Percentiles rank a stretch among this genome's conserved stretches.
Evolutionary conservation across 2,113 vertebrate genomes (phyloP).

Genomic region (Otolemur garnettii): DNA sequence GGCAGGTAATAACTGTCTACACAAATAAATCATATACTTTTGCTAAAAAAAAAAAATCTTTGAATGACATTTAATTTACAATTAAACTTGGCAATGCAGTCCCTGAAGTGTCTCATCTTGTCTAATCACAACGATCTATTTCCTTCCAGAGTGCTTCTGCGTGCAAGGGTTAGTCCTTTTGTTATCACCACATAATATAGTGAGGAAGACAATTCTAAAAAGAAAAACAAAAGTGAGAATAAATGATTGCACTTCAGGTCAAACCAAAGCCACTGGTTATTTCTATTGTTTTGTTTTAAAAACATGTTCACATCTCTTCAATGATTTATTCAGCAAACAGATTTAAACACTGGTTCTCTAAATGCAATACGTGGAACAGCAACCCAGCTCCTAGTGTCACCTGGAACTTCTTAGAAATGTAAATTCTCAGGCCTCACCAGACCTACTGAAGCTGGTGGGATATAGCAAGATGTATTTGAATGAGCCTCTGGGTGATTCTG

Average conservation of each 20-base stretch:
- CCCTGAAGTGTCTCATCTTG: constrained; percentile 18
- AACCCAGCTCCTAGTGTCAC: background rate
- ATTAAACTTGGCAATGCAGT: constrained; percentile 33
- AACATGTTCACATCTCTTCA: background rate
- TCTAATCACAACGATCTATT: constrained; percentile 46
- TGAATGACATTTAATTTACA: constrained; percentile 65
- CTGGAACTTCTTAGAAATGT: background rate
- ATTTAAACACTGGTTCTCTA: background rate
- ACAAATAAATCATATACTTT: constrained; percentile 70
- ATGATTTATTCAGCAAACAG: background rate
- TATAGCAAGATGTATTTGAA: background rate
- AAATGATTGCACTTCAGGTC: background rate
- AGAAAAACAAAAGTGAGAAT: constrained; percentile 22
- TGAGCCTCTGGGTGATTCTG: background rate
- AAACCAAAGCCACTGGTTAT: background rate
- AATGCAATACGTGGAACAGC: background rate
- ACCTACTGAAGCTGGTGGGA: background rate
- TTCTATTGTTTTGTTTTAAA: background rate
- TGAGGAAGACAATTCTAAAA: background rate
- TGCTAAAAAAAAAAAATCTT: background rate
- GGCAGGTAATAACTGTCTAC: constrained; percentile 49
- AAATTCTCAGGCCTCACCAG: background rate
- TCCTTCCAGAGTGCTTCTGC: background rate
- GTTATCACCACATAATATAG: background rate
- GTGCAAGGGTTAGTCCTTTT: background rate